A percentile compares a stretch with the other conserved stretches of the same genome.
These are phyloP conservation scores for Meles meles DNA, from an alignment of 2,113 vertebrate species.

Conservation along the genomic window DNA sequence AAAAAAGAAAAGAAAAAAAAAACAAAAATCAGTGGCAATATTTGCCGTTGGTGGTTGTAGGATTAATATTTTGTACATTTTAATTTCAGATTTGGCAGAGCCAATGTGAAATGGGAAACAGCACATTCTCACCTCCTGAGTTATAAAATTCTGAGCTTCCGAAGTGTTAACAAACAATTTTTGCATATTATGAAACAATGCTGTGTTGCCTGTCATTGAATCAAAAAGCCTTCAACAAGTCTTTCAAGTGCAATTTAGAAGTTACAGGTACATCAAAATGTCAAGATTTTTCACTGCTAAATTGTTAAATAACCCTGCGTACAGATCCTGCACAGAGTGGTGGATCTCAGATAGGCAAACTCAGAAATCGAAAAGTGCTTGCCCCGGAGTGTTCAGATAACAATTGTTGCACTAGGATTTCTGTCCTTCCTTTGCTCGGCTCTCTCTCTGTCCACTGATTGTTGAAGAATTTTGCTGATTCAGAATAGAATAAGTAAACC, in stretches of 20 bases:
- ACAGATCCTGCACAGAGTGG: neutral
- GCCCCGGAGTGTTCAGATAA: neutral
- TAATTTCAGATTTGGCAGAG: slow-evolving; percentile 43
- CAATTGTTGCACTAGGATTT: neutral
- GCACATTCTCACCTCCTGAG: neutral
- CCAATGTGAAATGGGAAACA: neutral
- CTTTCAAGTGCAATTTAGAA: slow-evolving; percentile 42
- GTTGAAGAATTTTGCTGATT: neutral
- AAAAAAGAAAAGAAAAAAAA: neutral
- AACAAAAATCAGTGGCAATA: neutral
- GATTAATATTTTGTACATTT: slow-evolving; percentile 23
- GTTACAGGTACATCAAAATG: slow-evolving; percentile 37
- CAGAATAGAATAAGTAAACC: neutral
- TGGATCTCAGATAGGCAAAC: neutral
- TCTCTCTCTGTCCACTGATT: neutral
- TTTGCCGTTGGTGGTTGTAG: neutral
- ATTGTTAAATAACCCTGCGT: slow-evolving; percentile 16
- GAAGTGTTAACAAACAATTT: slow-evolving; percentile 58
- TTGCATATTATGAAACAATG: slow-evolving; percentile 63
- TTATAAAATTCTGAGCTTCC: slow-evolving; percentile 44
- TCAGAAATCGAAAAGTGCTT: neutral
- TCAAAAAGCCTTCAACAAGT: slow-evolving; percentile 59
- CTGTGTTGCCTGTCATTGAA: slow-evolving; percentile 44
- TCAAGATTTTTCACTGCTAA: slow-evolving; percentile 19
- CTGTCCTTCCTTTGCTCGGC: neutral